Percentiles rank a stretch among this genome's conserved stretches.
phyloP scores from a whole-genome alignment of 2,888 invertebrate genomes.

The Chouioia cunea region DNA sequence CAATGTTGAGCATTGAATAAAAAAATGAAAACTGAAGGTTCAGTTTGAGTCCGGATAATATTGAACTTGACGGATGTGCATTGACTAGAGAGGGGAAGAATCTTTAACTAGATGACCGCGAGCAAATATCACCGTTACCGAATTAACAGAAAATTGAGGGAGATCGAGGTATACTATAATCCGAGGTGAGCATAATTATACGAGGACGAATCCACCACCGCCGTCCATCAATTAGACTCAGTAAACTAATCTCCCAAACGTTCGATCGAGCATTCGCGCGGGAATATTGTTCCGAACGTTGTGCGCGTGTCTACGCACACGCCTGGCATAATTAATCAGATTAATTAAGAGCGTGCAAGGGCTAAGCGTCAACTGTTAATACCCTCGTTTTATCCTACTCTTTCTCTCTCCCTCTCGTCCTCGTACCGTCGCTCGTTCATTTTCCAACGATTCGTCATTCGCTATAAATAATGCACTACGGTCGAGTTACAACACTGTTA shows the following conservation, averaged over 20 bases:
- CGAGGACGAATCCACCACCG: background rate
- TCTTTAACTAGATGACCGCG: background rate
- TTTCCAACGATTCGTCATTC: background rate
- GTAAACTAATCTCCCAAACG: conserved; percentile 39
- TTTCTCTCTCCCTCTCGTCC: no score
- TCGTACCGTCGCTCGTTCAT: conserved; percentile 14
- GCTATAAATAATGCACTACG: no score
- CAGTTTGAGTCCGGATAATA: no score
- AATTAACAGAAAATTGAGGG: conserved; percentile 23
- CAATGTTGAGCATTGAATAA: no score
- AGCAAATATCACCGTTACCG: background rate
- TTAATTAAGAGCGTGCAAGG: conserved; percentile 15
- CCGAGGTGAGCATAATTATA: conserved; percentile 12
- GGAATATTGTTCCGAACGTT: conserved; percentile 35
- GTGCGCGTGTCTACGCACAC: background rate
- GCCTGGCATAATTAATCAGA: conserved; percentile 31
- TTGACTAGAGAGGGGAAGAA: no score
- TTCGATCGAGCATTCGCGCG: conserved; percentile 17
- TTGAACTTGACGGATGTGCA: no score
- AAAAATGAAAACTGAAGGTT: no score
- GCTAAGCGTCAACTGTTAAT: conserved; percentile 3
- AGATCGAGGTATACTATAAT: conserved; percentile 1
- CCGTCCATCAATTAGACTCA: conserved; percentile 39
- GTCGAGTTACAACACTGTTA: no score
- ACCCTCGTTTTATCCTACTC: background rate